Percentiles rank a stretch among this genome's conserved stretches.
Evolutionary conservation across 2,113 vertebrate species (phyloP).

Genomic region (Lepisosteus oculatus): DNA sequence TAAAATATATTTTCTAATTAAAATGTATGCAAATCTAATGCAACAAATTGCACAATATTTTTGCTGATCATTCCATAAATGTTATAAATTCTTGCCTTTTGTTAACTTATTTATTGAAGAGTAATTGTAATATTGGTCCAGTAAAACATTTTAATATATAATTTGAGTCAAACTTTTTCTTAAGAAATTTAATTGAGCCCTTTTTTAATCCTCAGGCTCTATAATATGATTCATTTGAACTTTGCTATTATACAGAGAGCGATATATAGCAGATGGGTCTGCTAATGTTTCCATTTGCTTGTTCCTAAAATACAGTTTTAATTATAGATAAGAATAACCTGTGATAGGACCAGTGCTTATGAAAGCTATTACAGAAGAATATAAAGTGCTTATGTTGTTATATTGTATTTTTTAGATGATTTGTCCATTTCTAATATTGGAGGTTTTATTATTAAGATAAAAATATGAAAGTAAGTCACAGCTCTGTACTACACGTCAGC

Average conservation of each 20-base stretch:
- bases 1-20: too few relatives aligned
- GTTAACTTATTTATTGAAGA: constrained; percentile 54
- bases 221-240: constrained; percentile 51
- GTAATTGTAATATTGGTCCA: constrained; percentile 62
- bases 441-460: constrained; percentile 35
- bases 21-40: constrained; percentile 34
- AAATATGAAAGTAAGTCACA: constrained; percentile 25
- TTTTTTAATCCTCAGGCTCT: constrained; percentile 25
- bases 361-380: constrained; percentile 27
- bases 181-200: constrained; percentile 47
- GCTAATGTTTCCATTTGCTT: constrained; percentile 57
- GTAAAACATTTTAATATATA: constrained; percentile 57
- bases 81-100: constrained; percentile 58
- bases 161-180: constrained; percentile 59
- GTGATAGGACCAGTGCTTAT: constrained; percentile 37
- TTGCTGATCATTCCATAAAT: constrained; percentile 55
- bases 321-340: constrained; percentile 62
- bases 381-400: constrained; percentile 33
- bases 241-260: constrained; percentile 39
- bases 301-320: constrained; percentile 60
- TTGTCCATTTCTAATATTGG: constrained; percentile 31
- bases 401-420: constrained; percentile 25
- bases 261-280: constrained; percentile 49
- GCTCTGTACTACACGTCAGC: constrained; percentile 16
- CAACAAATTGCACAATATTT: constrained; percentile 55